Conservation (phyloP, 2,888 invertebrate species). For the Netelia fuscicornis region DNA sequence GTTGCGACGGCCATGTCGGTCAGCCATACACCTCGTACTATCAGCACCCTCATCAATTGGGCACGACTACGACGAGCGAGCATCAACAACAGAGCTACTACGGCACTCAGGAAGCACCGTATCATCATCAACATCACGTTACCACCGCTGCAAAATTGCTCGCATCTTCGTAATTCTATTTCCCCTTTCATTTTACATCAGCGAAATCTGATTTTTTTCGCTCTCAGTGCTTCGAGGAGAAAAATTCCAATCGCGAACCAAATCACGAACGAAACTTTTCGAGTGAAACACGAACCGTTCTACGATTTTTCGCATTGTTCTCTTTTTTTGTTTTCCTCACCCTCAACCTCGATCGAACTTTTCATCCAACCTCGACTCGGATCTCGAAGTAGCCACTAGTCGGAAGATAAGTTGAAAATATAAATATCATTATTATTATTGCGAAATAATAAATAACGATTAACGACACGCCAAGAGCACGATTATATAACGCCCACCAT, state of each 20-base stretch:
- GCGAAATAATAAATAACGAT: constrained; percentile 25
- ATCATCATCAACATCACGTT: constrained; percentile 94
- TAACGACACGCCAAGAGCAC: constrained; percentile 55
- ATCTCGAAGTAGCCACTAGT: constrained; percentile 60
- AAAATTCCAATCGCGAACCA: background rate
- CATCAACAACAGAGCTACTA: constrained; percentile 82
- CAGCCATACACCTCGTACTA: constrained; percentile 83
- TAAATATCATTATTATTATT: constrained; percentile 6
- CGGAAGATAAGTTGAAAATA: constrained; percentile 55
- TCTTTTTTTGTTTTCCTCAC: background rate
- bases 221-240: background rate
- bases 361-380: constrained; percentile 49
- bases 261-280: background rate
- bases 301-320: constrained; percentile 12
- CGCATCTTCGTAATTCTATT: constrained; percentile 89
- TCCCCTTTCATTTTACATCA: constrained; percentile 26
- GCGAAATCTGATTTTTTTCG: constrained; percentile 9
- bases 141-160: constrained; percentile 93
- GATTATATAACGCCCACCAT: constrained; percentile 35
- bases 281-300: background rate
- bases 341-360: constrained; percentile 5
- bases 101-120: constrained; percentile 88
- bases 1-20: constrained; percentile 80
- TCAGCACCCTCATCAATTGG: constrained; percentile 83
- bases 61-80: constrained; percentile 80